Evolutionary conservation across 2,797 vertebrate genomes (phyloP), one percentile per base, ranked within the genome.

Genomic region (Gymnoscopelus microlampas): DNA sequence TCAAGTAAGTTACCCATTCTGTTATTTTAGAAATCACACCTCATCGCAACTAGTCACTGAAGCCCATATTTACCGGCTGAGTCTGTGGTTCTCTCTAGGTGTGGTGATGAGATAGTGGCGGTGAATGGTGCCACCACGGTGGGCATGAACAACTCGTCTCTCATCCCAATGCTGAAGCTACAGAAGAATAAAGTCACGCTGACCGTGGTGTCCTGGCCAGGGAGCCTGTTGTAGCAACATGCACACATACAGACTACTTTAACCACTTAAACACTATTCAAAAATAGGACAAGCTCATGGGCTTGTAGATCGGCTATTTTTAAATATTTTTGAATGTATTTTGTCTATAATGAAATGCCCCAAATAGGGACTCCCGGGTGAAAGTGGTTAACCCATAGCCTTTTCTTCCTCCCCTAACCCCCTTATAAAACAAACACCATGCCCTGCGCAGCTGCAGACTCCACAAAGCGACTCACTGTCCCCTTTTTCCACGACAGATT

Each of bases 101-200:
- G 97, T 2, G 96, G 97, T 1, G 97, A 97, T 48, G 97, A 98
- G 86, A 98, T 98, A 0, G 96, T 98, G 80, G 97, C 96, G 0
- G 97, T 98, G 53, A 98, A 98, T 0, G 96, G 96, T 39, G 94
- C 95, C 51, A 95, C 95, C 0, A 96, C 96, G 0, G 91, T 95
- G 14, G 96, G 96, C 65, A 97, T 98, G 96, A 97, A 97, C 93
- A 97, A 97, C 90, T 94, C 95, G 0, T 95, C 96, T 3, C 91
- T 98, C 19, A 97, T 98, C 83, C 97, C 97, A 0, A 97, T 97
- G 95, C 90, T 98, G 74, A 97, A 98, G 84, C 95, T 97, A 76
- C 97, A 96, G 80, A 96, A 94, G 88, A 96, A 98, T 81, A 96
- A 90, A 90, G 96, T 97, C 73, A 95, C 95, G 0, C 91, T 98